Conservation (phyloP, 2,888 invertebrate genomes). For the Netelia melanura region DNA sequence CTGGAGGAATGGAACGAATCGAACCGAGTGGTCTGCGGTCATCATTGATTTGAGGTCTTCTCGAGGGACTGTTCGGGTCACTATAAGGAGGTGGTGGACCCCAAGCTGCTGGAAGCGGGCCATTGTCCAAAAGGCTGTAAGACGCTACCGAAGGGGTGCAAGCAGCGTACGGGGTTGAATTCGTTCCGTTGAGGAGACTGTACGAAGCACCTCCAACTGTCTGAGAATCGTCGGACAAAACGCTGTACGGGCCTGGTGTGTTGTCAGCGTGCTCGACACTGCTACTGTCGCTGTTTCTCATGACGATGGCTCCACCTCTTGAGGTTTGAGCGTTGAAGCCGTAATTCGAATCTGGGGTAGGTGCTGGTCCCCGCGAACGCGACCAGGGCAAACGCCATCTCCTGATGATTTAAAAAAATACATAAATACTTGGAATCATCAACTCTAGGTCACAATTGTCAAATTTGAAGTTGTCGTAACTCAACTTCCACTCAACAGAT, state of each 20-base stretch:
- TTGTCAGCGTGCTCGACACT: constrained; percentile 73
- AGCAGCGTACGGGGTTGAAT: constrained; percentile 78
- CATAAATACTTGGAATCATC: no score
- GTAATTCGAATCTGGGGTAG: constrained; percentile 92
- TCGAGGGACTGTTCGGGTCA: constrained; percentile 90
- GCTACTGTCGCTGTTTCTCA: constrained; percentile 77
- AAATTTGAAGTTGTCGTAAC: no score
- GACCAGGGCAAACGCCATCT: constrained; percentile 85
- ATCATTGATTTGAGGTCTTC: constrained; percentile 83
- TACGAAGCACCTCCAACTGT: constrained; percentile 86
- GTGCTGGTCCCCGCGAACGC: constrained; percentile 82
- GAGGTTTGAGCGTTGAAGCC: constrained; percentile 86
- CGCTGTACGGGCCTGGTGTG: constrained; percentile 72
- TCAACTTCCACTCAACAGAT: no score
- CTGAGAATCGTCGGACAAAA: constrained; percentile 77
- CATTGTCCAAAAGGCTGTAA: constrained; percentile 81
- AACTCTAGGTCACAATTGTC: no score
- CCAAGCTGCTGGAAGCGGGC: constrained; percentile 87
- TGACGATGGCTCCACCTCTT: constrained; percentile 60
- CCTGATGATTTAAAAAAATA: constrained; percentile 69
- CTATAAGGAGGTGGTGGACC: constrained; percentile 96
- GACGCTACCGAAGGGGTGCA: constrained; percentile 76
- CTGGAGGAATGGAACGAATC: constrained; percentile 62
- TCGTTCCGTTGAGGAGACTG: constrained; percentile 85
- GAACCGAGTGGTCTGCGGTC: constrained; percentile 81